A percentile compares a stretch with the other conserved stretches of the same genome.
Evolutionary conservation across 2,797 vertebrate genomes (phyloP).

Genomic region (Xyrichtys novacula): DNA sequence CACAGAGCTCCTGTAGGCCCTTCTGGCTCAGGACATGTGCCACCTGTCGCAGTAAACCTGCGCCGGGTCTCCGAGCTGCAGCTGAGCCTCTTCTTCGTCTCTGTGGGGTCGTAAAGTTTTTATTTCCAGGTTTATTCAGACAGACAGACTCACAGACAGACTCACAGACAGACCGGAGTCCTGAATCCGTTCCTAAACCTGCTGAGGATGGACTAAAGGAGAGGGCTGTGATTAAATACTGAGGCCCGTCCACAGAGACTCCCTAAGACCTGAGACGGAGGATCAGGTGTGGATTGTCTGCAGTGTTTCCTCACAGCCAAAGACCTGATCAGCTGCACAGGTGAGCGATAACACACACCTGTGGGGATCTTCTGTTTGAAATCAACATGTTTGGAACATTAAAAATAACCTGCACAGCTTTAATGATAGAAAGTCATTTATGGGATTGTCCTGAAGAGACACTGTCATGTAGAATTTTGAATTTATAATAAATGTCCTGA

Average conservation of each 20-base stretch:
- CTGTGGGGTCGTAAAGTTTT: not conserved
- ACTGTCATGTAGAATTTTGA: too few species aligned
- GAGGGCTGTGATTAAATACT: not conserved
- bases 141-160: too few species aligned
- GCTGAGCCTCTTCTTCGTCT: not conserved
- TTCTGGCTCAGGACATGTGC: slow-evolving; percentile 51
- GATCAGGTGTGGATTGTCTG: not conserved
- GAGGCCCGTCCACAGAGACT: slow-evolving; percentile 8
- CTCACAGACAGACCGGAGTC: too few species aligned
- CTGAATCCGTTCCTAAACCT: too few species aligned
- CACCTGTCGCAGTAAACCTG: slow-evolving; percentile 43
- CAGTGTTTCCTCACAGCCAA: slow-evolving; percentile 15
- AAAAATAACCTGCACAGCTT: too few species aligned
- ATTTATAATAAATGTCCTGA: too few species aligned
- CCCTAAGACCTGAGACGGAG: slow-evolving; percentile 24
- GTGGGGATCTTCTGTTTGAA: too few species aligned
- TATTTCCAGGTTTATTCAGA: not conserved
- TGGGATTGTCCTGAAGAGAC: too few species aligned
- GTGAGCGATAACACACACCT: slow-evolving; percentile 31
- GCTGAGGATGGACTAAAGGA: not conserved
- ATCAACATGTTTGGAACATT: too few species aligned
- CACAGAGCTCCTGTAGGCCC: slow-evolving; percentile 32
- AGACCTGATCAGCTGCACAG: slow-evolving; percentile 33
- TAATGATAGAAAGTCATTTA: too few species aligned
- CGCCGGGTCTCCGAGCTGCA: slow-evolving; percentile 2